Evolutionary conservation across 2,888 invertebrate species (phyloP).

Genomic region (Hypolimnas misippus): DNA sequence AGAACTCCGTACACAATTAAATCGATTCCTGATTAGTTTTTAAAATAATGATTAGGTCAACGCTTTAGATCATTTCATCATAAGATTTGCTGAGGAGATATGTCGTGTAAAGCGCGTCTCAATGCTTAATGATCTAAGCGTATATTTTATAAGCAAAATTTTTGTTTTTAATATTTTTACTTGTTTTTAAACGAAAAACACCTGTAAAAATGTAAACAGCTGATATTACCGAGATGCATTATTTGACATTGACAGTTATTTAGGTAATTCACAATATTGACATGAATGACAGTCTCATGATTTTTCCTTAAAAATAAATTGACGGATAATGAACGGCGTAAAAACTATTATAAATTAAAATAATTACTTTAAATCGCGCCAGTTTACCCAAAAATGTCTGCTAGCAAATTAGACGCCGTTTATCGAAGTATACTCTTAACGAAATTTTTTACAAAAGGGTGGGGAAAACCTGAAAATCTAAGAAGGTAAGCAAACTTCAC

Average conservation of each 20-base stretch:
- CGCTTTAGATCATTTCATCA: too few relatives aligned
- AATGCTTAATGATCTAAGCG: too few relatives aligned
- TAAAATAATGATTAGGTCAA: too few relatives aligned
- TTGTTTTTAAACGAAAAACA: slow-evolving; percentile 19
- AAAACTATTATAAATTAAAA: slow-evolving; percentile 42
- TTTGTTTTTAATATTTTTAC: too few relatives aligned
- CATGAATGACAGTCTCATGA: slow-evolving; percentile 48
- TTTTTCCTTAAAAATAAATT: slow-evolving; percentile 56
- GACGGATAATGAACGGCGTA: slow-evolving; percentile 50
- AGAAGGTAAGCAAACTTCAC: slow-evolving; percentile 85
- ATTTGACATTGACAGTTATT: slow-evolving; percentile 39
- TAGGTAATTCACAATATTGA: slow-evolving; percentile 44
- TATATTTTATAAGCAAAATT: too few relatives aligned
- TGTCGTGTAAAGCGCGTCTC: too few relatives aligned
- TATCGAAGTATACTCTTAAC: slow-evolving; percentile 94
- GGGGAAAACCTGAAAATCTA: slow-evolving; percentile 97
- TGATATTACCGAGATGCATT: slow-evolving; percentile 47
- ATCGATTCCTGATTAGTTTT: too few relatives aligned
- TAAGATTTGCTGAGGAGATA: too few relatives aligned
- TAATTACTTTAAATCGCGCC: slow-evolving; percentile 41
- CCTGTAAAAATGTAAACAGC: slow-evolving; percentile 46
- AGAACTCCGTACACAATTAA: too few relatives aligned
- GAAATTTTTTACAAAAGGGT: slow-evolving; percentile 97
- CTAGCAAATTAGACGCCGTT: slow-evolving; percentile 88
- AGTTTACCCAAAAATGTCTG: slow-evolving; percentile 75